Evolutionary conservation across 2,113 vertebrate genomes (phyloP).

Genomic region (Isurus oxyrinchus): DNA sequence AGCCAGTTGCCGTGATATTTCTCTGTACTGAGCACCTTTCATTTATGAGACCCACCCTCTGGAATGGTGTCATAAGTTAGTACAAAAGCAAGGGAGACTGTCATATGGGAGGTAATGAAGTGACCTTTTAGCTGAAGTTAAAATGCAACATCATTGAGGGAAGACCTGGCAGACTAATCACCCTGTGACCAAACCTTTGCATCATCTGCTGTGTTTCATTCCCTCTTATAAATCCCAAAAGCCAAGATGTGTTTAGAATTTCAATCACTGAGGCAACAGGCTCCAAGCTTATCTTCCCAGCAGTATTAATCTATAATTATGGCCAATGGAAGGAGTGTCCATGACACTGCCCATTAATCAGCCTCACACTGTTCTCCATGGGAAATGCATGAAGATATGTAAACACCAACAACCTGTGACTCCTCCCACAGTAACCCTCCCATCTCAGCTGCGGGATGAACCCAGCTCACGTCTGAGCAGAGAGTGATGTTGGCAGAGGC

Average conservation of each 20-base stretch:
- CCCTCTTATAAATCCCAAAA: not conserved
- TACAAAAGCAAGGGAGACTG: not conserved
- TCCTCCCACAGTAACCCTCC: no score
- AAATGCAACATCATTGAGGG: not conserved
- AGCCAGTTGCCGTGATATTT: not conserved
- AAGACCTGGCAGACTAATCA: not conserved
- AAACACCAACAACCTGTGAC: no score
- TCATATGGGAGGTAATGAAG: not conserved
- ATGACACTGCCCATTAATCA: no score
- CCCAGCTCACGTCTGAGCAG: no score
- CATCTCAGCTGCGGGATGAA: no score
- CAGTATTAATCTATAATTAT: not conserved
- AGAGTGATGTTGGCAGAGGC: no score
- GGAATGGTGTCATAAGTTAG: not conserved
- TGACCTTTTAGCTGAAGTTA: not conserved
- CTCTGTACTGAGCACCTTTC: not conserved
- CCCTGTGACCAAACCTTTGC: not conserved
- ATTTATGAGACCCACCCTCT: not conserved
- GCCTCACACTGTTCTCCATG: no score
- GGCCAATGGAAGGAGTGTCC: no score
- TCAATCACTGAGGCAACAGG: not conserved
- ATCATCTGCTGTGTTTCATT: not conserved
- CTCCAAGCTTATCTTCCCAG: not conserved
- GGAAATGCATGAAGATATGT: no score
- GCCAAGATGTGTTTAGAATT: not conserved